These are phyloP conservation scores for Trissoscelio sp. DNA, from an alignment of 2,888 invertebrate genomes.

Conservation along the genomic window DNA sequence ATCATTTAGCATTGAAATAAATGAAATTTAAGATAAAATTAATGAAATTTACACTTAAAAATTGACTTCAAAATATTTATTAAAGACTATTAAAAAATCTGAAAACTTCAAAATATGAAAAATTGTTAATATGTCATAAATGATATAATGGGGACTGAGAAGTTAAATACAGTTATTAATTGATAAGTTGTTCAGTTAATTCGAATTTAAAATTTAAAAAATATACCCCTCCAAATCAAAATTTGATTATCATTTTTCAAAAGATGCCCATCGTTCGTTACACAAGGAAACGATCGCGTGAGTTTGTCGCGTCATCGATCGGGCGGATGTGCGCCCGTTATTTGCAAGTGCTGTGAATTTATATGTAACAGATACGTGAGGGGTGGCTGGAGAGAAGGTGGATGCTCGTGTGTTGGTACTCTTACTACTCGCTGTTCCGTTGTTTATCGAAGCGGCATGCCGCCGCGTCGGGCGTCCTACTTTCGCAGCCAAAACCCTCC, in stretches of 20 bases:
- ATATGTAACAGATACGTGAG: slow-evolving; percentile 75
- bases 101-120: too few species aligned
- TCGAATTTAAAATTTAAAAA: too few species aligned
- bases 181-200: too few species aligned
- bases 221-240: too few species aligned
- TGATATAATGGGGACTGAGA: too few species aligned
- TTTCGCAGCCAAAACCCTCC: slow-evolving; percentile 65
- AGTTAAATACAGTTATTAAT: too few species aligned
- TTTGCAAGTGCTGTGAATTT: slow-evolving; percentile 79
- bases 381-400: slow-evolving; percentile 59
- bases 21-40: too few species aligned
- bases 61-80: too few species aligned
- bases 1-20: too few species aligned
- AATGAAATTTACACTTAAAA: too few species aligned
- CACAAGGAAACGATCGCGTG: slow-evolving; percentile 57
- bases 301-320: slow-evolving; percentile 75
- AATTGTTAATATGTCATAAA: too few species aligned
- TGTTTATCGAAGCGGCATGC: slow-evolving; percentile 77
- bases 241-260: slow-evolving; percentile 1
- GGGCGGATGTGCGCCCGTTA: slow-evolving; percentile 76
- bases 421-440: slow-evolving; percentile 75
- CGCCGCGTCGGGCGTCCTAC: slow-evolving; percentile 71
- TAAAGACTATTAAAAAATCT: too few species aligned
- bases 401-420: slow-evolving; percentile 64
- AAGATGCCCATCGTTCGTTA: slow-evolving; percentile 22